These are phyloP conservation scores for human DNA, from an alignment of 2,113 vertebrate genomes.

Conservation along the genomic window DNA sequence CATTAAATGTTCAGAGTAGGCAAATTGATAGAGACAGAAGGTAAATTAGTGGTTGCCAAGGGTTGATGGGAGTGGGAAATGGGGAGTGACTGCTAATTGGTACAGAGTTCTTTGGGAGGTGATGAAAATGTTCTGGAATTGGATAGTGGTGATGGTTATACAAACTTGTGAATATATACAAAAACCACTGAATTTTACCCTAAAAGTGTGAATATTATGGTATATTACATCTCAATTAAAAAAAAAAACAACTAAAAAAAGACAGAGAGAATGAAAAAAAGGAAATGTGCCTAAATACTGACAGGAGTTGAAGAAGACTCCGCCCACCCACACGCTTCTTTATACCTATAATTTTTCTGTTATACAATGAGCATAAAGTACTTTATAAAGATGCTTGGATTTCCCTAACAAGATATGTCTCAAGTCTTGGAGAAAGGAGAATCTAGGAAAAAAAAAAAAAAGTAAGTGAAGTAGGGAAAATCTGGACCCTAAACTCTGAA, in stretches of 20 bases:
- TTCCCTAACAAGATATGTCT: background rate
- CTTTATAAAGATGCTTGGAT: background rate
- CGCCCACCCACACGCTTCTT: background rate
- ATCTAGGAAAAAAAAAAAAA: background rate
- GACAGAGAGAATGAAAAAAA: background rate
- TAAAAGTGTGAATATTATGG: background rate
- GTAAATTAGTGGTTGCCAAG: background rate
- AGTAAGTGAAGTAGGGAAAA: background rate
- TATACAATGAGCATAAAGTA: background rate
- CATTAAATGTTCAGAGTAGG: background rate
- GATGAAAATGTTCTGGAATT: background rate
- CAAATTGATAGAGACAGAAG: background rate
- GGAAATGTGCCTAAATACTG: background rate
- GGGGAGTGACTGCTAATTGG: background rate
- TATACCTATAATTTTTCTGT: background rate
- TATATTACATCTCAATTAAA: background rate
- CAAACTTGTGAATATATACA: background rate
- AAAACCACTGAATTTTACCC: background rate
- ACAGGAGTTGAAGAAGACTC: background rate
- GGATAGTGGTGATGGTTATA: background rate
- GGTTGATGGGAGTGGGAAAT: background rate
- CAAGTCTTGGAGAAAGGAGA: background rate
- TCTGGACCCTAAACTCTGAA: background rate
- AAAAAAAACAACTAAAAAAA: constrained; percentile 24
- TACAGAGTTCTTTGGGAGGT: background rate